phyloP scores from a whole-genome alignment of 64 coral and sea anemone species.

The Stylophora pistillata region DNA sequence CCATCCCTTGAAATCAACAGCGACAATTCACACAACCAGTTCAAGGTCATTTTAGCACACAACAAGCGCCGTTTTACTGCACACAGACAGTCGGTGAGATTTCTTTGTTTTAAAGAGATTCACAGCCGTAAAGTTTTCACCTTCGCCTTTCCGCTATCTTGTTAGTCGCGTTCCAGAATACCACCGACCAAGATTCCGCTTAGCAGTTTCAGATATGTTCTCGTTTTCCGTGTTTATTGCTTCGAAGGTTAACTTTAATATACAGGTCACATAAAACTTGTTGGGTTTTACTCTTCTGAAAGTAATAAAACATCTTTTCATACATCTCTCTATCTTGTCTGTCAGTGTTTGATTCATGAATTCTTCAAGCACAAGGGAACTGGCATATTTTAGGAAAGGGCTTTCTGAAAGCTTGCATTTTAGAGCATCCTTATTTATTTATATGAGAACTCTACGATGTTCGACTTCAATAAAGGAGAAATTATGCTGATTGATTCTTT shows the following conservation, averaged over 20 bases:
- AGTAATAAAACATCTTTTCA: neutral
- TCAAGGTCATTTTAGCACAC: neutral
- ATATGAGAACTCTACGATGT: neutral
- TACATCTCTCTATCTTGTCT: neutral
- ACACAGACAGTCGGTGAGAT: neutral
- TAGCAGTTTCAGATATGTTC: neutral
- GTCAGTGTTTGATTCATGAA: neutral
- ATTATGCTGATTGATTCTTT: neutral
- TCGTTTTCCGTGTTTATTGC: neutral
- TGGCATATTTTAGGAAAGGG: neutral
- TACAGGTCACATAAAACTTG: neutral
- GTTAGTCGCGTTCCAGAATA: constrained; percentile 21
- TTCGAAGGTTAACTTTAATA: neutral
- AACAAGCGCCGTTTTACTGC: neutral
- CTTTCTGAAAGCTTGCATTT: neutral
- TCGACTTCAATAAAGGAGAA: neutral
- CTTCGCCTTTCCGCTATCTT: constrained; percentile 22
- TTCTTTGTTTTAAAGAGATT: neutral
- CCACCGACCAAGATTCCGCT: neutral
- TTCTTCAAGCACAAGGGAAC: neutral
- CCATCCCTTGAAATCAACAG: neutral
- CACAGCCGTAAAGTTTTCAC: constrained; percentile 10
- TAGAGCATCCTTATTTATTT: neutral
- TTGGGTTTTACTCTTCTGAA: neutral
- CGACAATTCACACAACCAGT: neutral